Base-by-base conservation (phyloP, 2,113 vertebrate genomes). In the Peromyscus leucopus region DNA sequence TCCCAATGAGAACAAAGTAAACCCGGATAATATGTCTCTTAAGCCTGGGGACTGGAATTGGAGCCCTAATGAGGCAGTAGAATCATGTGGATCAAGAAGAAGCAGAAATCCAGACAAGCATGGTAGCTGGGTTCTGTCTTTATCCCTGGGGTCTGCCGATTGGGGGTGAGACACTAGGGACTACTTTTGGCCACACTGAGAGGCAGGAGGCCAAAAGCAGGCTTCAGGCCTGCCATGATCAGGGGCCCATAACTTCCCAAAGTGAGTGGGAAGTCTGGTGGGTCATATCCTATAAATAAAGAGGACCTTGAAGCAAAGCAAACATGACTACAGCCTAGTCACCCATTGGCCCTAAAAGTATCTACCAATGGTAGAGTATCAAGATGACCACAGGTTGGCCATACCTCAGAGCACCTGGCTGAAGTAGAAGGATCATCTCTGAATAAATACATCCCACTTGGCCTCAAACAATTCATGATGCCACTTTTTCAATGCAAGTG, bases 131-230 rank as follows among this genome's bases (percentile, higher is more conserved):
- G 75, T 24, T 71, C 48, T 39, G 46, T 61, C 55, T 26, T 42
- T 1, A 3, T 59, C 21, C 4, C 0, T 16, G 51, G 24, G 2
- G 5, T 74, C 15, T 59, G 82, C 12, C 4, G 3, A 33, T 21
- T n/a, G 61, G 57, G 72, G n/a, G 1, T 0, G 5, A 9, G 76
- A 42, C 22, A 7, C 22, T 7, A 63, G 57, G 13, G 4, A 6
- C 6, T 28, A 15, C 31, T 59, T 4, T 28, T 28, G 46, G 0
- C n/a, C 19, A 9, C 61, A 31, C 7, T 7, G 3, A n/a, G 42
- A 82, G 33, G 17, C 2, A 4, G 1, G 36, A 94, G 24, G 65
- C 24, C 42, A 26, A 59, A 8, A 39, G n/a, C 15, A 36, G 83
- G 15, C 42, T 48, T 57, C 6, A 10, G 26, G 19, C 2, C n/a